Base-by-base conservation (phyloP, 1,140 invertebrate genomes). In the Neomicropteryx cornuta region DNA sequence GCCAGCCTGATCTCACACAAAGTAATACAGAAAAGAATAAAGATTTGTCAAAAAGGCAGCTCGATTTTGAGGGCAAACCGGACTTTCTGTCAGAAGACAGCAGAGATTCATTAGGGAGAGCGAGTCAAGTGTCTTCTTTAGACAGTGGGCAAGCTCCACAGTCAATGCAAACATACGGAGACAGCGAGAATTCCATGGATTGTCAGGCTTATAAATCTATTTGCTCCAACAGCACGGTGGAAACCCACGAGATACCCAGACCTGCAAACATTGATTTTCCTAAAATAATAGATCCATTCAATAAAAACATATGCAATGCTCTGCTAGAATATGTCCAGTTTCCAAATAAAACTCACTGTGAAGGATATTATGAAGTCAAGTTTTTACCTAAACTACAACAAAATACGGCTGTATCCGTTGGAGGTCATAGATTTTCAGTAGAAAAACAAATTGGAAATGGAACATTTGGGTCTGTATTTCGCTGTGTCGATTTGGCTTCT, bases 361-460 rank as follows among this genome's bases (percentile, higher is more conserved):
- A 65, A 33, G 62, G 62, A 4, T 69, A 66, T 40, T 48, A 55
- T 16, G 58, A 64, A 52, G 50, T 66, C 3, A 54, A 56, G 43
- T 55, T 54, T 18, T 54, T 67, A 29, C 62, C 64, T 4, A 68
- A 68, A 34, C 33, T 74, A 29, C 58, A 62, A 44, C 45, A 55
- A 8, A 52, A 58, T 5, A 46, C 54, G 0, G 43, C 53, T 8
- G 40, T 72, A 5, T 50, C 49, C 29, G 52, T 73, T 31, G 72
- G 75, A 41, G 67, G 64, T 45, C 71, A 74, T 42, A 62, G 63
- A 44, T 83, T 80, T 50, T 67, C 77, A 33, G 68, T 84, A 41
- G 70, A 75, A 31, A 83, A 82, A 61, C 70, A 77, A 52, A 64
- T 84, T 45, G 81, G 79, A 14, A 82, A 83, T 65, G 81, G 81